These are phyloP conservation scores for Rhinella marina DNA, from an alignment of 2,797 vertebrate species.

Conservation along the genomic window DNA sequence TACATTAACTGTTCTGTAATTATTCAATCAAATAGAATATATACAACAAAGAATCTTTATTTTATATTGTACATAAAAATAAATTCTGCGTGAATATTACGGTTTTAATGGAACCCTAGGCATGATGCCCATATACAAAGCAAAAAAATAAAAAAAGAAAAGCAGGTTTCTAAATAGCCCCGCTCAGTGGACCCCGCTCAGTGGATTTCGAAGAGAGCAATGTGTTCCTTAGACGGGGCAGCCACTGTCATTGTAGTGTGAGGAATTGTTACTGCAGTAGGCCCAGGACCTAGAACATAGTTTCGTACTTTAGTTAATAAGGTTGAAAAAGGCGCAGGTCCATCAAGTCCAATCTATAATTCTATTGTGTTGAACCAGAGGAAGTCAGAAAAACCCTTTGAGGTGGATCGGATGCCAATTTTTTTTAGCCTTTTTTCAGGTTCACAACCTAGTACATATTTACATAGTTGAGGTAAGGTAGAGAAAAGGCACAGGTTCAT, in stretches of 20 bases:
- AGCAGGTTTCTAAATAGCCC: background rate
- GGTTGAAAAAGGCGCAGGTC: no score
- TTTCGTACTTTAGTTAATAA: no score
- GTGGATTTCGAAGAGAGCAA: background rate
- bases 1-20: background rate
- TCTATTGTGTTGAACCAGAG: no score
- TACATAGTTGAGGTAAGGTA: no score
- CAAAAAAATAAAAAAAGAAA: background rate
- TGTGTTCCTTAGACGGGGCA: background rate
- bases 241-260: background rate
- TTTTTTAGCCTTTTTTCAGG: no score
- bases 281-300: background rate
- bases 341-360: no score
- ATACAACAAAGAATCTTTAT: background rate
- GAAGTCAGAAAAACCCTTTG: no score
- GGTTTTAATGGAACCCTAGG: constrained; percentile 3
- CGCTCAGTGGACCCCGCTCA: no score
- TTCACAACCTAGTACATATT: no score
- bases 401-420: no score
- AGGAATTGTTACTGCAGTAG: background rate
- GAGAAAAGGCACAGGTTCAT: no score
- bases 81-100: background rate
- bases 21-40: background rate
- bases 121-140: background rate
- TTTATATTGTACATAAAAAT: background rate